Base-by-base conservation (phyloP, 1,140 invertebrate genomes). In the Cydia amplana region DNA sequence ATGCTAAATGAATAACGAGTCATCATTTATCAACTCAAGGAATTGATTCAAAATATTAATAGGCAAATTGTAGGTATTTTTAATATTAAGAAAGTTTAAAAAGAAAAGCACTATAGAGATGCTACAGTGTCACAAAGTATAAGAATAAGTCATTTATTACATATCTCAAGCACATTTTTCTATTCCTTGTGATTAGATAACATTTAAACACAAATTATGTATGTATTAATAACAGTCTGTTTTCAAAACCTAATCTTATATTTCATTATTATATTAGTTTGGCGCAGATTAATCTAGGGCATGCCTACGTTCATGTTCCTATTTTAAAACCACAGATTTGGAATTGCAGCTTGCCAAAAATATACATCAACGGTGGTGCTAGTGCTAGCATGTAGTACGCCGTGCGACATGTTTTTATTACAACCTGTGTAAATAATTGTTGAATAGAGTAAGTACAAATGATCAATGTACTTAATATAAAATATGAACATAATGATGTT, bases 1-100 rank as follows among this genome's bases (percentile, higher is more conserved):
- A 60, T 60, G 55, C 55, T 18, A 23, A 23, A 60, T 60, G 0
- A 60, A 23, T 60, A 23, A 60, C n/a, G 55, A 60, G 55, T 23
- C 55, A 23, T 23, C 20, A 23, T 77, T 75, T 80, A 83, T 80
- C 78, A 82, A 82, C 65, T 77, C 75, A 83, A 83, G 82, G 82
- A 83, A 83, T 83, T 83, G 82, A 83, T 83, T 75, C 76, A 74
- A 75, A 75, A 74, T 51, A 55, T 73, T 76, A 80, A 78, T 81
- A 81, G 60, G 46, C 49, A 73, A 60, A 14, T 32, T 74, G 20
- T 74, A 23, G 51, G 25, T 73, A 49, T 46, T 46, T 60, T 55
- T 40, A 40, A 40, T 32, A 25, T 18, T 75, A 43, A 64, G 64
- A 28, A 25, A 60, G 1, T 23, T 60, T 18, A 23, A 20, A 60